Evolutionary conservation across 2,888 invertebrate species (phyloP), one percentile per base, ranked within the genome.

Genomic region (Ctenicera cuprea): DNA sequence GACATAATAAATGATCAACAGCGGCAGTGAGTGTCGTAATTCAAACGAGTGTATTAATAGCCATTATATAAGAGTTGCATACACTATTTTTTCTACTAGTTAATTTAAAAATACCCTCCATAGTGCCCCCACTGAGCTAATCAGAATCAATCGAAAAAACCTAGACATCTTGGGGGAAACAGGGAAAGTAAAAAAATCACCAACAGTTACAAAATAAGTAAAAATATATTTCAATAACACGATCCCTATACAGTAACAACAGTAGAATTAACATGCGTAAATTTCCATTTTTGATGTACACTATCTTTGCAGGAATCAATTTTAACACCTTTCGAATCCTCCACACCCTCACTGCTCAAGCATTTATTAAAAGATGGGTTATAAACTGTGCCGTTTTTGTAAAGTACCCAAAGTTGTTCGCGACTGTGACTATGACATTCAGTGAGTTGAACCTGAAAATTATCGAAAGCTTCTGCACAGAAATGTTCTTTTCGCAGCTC

Each of bases 401-500:
- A 80, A 74, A 84, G 80, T 14, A 82, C 66, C 87, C 87, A 87
- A 71, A 82, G 85, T 76, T 87, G 87, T 70, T 87, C 86, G 26
- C 87, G 79, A 68, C 82, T 83, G 71, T 86, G 86, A 65, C 86
- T 87, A 78, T 88, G 87, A 77, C 90, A 90, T 69, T 87, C 86
- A 7, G 87, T 86, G 83, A 90, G 85, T 76, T 87, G 85, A 7
- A 88, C 87, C 79, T 83, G 88, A 80, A 89, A 88, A 54, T 87
- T 76, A 76, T 89, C 89, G 61, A 91, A 88, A 5, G 86, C 86
- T 78, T 91, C 90, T 0, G 95, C 95, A 86, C 96, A 96, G 76
- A 90, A 89, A 75, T 93, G 90, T 85, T 96, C 96, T 81, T 94
- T 92, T 14, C 96, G 87, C 68, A 96, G 87, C 82, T 95, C 93